Evolutionary conservation across 2,888 invertebrate species (phyloP), one percentile per base, ranked within the genome.

Genomic region (Pterobdella sp.): DNA sequence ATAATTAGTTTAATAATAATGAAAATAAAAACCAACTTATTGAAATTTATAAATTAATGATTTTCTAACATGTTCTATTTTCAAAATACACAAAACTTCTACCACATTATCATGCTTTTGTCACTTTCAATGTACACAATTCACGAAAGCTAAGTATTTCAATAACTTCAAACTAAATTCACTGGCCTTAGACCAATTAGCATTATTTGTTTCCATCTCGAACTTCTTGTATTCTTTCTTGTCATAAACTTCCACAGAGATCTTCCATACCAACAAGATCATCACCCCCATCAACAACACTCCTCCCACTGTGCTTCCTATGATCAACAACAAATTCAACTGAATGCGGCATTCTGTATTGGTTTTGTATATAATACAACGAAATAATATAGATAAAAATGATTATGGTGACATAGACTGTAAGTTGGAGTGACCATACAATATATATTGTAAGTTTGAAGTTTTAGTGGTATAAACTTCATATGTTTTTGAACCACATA

Each of bases 191-290:
- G 26, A 66, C 73, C 73, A 73, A 34, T 37, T 49, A 10, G 68
- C 66, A 18, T 68, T 66, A 2, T 36, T 34, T 35, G 26, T 66
- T n/a, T 68, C 73, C 4, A 3, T 73, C 56, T 73, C 73, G 29
- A 74, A 74, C 1, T 36, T 49, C 49, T 66, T 26, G 56, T 72
- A 74, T 34, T 74, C 74, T 10, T 34, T 56, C 10, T 37, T 66
- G 68, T 74, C 74, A 26, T 74, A 31, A 31, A 72, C 29, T n/a
- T 66, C 68, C 4, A 74, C 68, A 18, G 72, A 67, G 14, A 37
- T 26, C 63, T 74, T 74, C 74, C 74, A 74, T 18, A 72, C 63
- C 22, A 72, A 3, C 2, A 74, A 63, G 1, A 36, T 31, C 29
- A 74, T 1, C 18, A 74, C 22, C 0, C 74, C 74, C 0, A 66